Evolutionary conservation across 2,888 invertebrate species (phyloP).

Genomic region (Caenorhabditis sp.): DNA sequence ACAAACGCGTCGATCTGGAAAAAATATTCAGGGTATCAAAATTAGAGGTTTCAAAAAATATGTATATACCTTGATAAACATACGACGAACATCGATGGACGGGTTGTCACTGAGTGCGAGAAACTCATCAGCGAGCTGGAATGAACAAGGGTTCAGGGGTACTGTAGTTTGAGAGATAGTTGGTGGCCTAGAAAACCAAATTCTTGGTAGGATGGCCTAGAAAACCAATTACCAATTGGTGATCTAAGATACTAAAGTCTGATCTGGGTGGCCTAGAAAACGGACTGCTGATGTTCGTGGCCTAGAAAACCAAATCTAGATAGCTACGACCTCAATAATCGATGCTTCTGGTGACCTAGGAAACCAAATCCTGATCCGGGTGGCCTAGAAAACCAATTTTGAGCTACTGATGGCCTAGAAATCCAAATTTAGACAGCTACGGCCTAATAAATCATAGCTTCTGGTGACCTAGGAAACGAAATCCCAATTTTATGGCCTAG

Average conservation of each 20-base stretch:
- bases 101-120: conserved; percentile 18
- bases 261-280: too few species aligned
- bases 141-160: neutral
- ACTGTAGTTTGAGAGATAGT: too few species aligned
- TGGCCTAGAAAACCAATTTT: neutral
- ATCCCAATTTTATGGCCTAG: too few species aligned
- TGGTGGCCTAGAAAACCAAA: too few species aligned
- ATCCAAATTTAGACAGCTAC: too few species aligned
- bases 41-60: neutral
- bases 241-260: too few species aligned
- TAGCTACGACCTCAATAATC: neutral
- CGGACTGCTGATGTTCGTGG: too few species aligned
- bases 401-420: neutral
- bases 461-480: too few species aligned
- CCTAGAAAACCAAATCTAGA: neutral
- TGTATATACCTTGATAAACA: conserved; percentile 17
- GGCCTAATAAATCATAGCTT: too few species aligned
- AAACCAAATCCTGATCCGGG: neutral
- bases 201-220: too few species aligned
- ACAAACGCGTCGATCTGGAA: conserved; percentile 47
- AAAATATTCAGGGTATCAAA: neutral
- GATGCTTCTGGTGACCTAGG: neutral
- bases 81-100: conserved; percentile 11
- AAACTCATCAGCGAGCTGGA: conserved; percentile 49
- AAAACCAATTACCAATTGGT: too few species aligned